Evolutionary conservation across 2,888 invertebrate genomes (phyloP).

Genomic region (Monopis laevigella): DNA sequence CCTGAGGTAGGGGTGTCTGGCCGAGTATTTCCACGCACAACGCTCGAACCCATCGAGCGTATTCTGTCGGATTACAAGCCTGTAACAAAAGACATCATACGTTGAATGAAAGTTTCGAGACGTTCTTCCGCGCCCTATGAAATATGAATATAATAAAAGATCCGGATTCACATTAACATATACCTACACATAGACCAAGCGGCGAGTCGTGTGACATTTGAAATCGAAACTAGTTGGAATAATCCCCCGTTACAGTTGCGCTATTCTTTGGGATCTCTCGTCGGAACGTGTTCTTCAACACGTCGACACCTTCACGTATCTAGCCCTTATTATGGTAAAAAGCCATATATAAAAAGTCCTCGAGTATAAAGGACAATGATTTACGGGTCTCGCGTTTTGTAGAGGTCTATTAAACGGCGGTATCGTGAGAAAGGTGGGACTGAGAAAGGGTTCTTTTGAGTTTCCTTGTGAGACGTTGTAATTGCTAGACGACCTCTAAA

Average conservation of each 20-base stretch:
- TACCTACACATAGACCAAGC: slow-evolving; percentile 1
- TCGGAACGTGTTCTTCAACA: slow-evolving; percentile 43
- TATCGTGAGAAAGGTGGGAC: slow-evolving; percentile 51
- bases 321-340: slow-evolving; percentile 59
- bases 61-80: slow-evolving; percentile 75
- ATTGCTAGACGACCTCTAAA: slow-evolving; percentile 21
- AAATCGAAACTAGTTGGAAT: slow-evolving; percentile 9
- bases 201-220: slow-evolving; percentile 1
- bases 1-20: slow-evolving; percentile 77
- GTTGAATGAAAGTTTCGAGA: too few species aligned
- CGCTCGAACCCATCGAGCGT: slow-evolving; percentile 78
- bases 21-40: slow-evolving; percentile 78
- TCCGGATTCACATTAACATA: slow-evolving; percentile 13
- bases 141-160: too few species aligned
- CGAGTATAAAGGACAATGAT: slow-evolving; percentile 51
- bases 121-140: too few species aligned
- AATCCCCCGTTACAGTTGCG: too few species aligned
- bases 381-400: slow-evolving; percentile 55
- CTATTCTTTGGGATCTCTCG: slow-evolving; percentile 1
- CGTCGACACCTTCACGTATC: slow-evolving; percentile 62
- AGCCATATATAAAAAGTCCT: slow-evolving; percentile 49
- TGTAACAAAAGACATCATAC: slow-evolving; percentile 60
- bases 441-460: slow-evolving; percentile 4
- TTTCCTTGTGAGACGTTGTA: slow-evolving; percentile 38
- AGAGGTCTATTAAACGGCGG: slow-evolving; percentile 49